Conservation (phyloP, 2,888 invertebrate species). For the Drosophila basisetae region DNA sequence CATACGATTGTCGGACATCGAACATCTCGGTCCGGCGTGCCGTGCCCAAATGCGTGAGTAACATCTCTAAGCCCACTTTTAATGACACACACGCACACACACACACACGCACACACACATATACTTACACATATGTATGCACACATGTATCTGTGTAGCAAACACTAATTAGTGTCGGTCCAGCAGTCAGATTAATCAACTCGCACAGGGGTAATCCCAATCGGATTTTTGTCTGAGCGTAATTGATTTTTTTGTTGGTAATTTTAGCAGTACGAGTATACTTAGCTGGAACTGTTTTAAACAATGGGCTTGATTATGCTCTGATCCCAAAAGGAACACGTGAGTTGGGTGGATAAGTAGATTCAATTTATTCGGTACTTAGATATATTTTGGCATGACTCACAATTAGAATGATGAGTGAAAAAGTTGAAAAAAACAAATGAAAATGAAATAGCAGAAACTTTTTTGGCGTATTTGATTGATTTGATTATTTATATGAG, state of each 20-base stretch:
- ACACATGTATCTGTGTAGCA: conserved; percentile 1
- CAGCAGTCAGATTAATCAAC: conserved; percentile 32
- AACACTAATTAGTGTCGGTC: conserved; percentile 70
- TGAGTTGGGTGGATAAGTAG: too few species aligned
- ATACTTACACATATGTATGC: background rate
- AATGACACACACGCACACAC: conserved; percentile 17
- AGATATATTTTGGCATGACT: background rate
- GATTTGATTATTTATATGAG: background rate
- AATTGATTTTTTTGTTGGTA: conserved; percentile 13
- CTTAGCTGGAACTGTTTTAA: background rate
- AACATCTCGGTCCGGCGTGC: conserved; percentile 90
- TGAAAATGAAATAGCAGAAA: background rate
- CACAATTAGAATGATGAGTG: background rate
- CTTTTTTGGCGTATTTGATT: background rate
- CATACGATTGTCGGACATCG: conserved; percentile 92
- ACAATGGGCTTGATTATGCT: conserved; percentile 2
- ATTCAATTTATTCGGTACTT: background rate
- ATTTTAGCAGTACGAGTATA: background rate
- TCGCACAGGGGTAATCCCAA: conserved; percentile 21
- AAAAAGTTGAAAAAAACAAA: background rate
- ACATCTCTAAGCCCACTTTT: conserved; percentile 27
- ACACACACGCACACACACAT: background rate
- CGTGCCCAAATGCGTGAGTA: conserved; percentile 91
- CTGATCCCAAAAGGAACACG: background rate
- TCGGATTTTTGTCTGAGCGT: conserved; percentile 52